Base-by-base conservation (phyloP, 2,797 vertebrate genomes). In the Tarsius wallacei region DNA sequence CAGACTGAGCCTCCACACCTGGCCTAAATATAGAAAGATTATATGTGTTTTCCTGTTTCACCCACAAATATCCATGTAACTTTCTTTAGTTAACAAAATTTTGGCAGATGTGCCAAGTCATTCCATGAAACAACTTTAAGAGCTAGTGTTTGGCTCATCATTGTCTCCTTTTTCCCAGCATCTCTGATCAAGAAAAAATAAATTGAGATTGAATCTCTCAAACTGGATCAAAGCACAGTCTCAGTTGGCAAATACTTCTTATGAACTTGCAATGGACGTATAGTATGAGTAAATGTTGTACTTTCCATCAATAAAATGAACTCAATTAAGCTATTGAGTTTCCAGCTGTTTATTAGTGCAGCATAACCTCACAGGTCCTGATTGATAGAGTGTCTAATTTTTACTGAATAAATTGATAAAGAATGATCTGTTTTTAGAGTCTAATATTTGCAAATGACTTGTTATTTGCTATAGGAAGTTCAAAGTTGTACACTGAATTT, bases 381-480 rank as follows among this genome's bases (percentile, higher is more conserved):
- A 77, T 24, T 57, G n/a, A 84, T 17, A 21, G 11, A 47, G 4
- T 90, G 16, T 59, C 22, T 89, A 59, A 55, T 83, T 84, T 83
- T 87, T 83, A 26, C 77, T 89, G 10, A 87, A 63, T 84, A 84
- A 61, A 66, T 91, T 51, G 91, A 87, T 86, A 51, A 93, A 82
- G 31, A 85, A 96, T 68, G 7, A 90, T 33, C 19, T 61, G 2
- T 33, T 93, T 90, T 84, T 68, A 33, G 12, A 74, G 11, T 55
- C 59, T 68, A 76, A 53, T 85, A 63, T 91, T 96, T 91, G 36
- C 3, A 87, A 83, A 76, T 90, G 31, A 84, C 10, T 80, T 68
- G 9, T n/a, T 91, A 49, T 77, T 90, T 86, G 49, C 22, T 87
- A 81, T n/a, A 73, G 31, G 31, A 94, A 81, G 12, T 94, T 93